Base-by-base conservation (phyloP, 2,113 vertebrate genomes). In the Campylomormyrus numenius region DNA sequence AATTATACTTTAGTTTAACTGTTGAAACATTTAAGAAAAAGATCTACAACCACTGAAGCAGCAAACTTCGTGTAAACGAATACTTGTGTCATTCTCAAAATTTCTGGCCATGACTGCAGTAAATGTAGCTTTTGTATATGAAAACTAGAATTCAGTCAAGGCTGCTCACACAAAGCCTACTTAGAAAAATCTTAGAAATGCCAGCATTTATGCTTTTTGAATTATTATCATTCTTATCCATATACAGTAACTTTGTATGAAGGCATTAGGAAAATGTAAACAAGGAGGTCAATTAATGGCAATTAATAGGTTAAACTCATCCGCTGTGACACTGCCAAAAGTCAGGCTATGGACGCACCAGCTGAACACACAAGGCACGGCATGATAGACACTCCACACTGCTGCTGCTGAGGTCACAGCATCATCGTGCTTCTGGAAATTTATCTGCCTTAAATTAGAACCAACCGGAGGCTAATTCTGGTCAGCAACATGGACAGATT, bases 371-470 rank as follows among this genome's bases (percentile, higher is more conserved):
- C 86, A 80, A 90, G 90, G 89, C 92, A 90, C 94, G 93, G 94
- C 86, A 90, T 95, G 96, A 97, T 96, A 94, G 95, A 94, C 95
- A 95, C 94, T 96, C 96, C 96, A 96, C 95, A 95, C 95, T 96
- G 94, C 94, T 94, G 96, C 96, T 96, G 94, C 95, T 95, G 96
- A 95, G 92, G 93, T 95, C 95, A 95, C 97, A 97, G 96, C 95
- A 96, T 95, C 74, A 77, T 39, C 95, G 94, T 94, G 95, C 95
- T 96, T 96, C 96, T 97, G 96, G 97, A 97, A 97, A 97, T 97
- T 93, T 97, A 97, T 97, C 96, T 96, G 96, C 95, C 96, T 96
- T 96, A 94, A 97, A 97, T 98, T 97, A 97, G 94, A 91, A 94
- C 96, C 97, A 97, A 96, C 97, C 98, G 97, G 97, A 96, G 96